phyloP scores from a whole-genome alignment of 1,140 invertebrate species.

The Pemphigus obesinymphae region DNA sequence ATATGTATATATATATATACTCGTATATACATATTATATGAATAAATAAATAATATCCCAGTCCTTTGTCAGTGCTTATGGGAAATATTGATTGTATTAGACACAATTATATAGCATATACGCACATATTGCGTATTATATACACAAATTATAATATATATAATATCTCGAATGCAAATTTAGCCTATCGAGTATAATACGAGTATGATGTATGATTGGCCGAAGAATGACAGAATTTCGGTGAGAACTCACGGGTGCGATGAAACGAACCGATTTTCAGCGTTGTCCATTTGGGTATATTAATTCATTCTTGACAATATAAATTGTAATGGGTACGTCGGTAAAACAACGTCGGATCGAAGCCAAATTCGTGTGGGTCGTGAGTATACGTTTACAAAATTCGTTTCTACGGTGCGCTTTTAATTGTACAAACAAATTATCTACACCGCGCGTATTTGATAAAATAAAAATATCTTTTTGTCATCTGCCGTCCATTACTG shows the following conservation, averaged over 20 bases:
- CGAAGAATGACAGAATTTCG: not conserved
- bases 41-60: no score
- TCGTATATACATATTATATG: no score
- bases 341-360: not conserved
- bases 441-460: not conserved
- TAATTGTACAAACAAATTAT: not conserved
- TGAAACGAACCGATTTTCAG: not conserved
- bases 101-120: no score
- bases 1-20: no score
- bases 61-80: no score
- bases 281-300: not conserved
- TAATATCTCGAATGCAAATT: not conserved
- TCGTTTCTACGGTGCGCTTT: not conserved
- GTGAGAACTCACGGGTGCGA: not conserved
- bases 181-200: not conserved
- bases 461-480: constrained; percentile 4
- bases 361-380: constrained; percentile 8
- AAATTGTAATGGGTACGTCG: no score
- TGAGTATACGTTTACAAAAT: constrained; percentile 3
- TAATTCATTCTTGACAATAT: not conserved
- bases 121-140: no score
- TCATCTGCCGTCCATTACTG: not conserved
- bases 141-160: no score
- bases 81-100: no score
- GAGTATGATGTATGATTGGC: not conserved